Percentiles rank a stretch among this genome's conserved stretches.
These are phyloP conservation scores for Coenobita brevimanus DNA, from an alignment of 1,140 invertebrate species.

Conservation along the genomic window DNA sequence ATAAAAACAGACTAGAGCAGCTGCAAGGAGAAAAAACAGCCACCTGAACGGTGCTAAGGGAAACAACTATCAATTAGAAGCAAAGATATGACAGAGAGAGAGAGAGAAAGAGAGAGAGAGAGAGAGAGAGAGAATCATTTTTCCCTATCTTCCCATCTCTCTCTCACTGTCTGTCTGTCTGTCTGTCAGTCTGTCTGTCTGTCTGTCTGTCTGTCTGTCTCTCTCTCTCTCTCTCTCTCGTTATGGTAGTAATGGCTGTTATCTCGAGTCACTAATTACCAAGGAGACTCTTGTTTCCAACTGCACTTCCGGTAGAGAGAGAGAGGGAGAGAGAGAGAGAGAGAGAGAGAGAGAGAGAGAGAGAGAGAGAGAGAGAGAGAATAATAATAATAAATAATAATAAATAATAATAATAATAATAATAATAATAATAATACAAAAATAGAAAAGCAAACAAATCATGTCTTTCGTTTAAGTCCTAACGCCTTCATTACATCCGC, in stretches of 20 bases:
- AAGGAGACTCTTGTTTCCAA: too few species aligned
- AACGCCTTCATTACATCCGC: too few species aligned
- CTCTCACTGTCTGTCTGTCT: not conserved
- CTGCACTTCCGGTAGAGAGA: not conserved
- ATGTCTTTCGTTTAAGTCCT: not conserved
- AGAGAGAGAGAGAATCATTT: not conserved
- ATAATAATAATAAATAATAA: not conserved
- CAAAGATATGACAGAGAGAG: not conserved
- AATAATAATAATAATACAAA: not conserved
- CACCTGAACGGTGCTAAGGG: not conserved
- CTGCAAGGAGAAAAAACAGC: not conserved
- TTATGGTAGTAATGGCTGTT: too few species aligned
- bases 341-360: constrained; percentile 1
- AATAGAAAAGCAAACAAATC: not conserved
- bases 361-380: not conserved
- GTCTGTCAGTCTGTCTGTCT: not conserved
- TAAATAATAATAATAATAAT: not conserved
- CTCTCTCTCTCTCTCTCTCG: not conserved
- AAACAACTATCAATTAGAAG: too few species aligned
- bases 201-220: not conserved
- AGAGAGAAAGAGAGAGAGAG: constrained; percentile 8
- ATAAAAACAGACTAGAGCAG: not conserved
- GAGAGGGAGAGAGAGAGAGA: constrained; percentile 1
- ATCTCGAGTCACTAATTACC: too few species aligned
- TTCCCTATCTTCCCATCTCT: too few species aligned